Percentiles rank a stretch among this genome's conserved stretches.
phyloP scores from a whole-genome alignment of 1,140 invertebrate species.

The Drosophila murphyi region DNA sequence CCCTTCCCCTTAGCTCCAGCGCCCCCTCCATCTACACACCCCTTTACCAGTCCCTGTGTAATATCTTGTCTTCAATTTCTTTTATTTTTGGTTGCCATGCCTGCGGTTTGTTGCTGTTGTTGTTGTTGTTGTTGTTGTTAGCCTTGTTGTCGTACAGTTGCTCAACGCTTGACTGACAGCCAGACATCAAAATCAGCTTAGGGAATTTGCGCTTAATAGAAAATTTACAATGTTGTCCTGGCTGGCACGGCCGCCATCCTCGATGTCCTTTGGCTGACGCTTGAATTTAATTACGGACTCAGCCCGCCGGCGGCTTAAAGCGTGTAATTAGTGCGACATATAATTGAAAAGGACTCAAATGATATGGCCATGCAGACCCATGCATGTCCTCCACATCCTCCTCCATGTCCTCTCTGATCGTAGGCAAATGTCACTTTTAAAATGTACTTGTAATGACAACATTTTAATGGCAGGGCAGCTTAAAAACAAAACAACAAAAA shows the following conservation, averaged over 20 bases:
- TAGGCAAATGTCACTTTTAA: slow-evolving; percentile 37
- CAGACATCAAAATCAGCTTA: slow-evolving; percentile 72
- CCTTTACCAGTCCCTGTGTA: background rate
- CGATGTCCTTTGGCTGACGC: slow-evolving; percentile 38
- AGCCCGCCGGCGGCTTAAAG: slow-evolving; percentile 61
- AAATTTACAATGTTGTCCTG: slow-evolving; percentile 64
- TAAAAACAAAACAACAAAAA: slow-evolving; percentile 23
- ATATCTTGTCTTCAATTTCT: slow-evolving; percentile 1
- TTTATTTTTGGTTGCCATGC: slow-evolving; percentile 47
- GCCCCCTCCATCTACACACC: background rate
- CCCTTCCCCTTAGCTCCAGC: background rate
- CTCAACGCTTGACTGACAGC: slow-evolving; percentile 57
- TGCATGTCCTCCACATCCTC: slow-evolving; percentile 22
- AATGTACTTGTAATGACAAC: slow-evolving; percentile 16
- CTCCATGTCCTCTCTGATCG: slow-evolving; percentile 20
- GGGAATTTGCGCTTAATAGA: slow-evolving; percentile 69
- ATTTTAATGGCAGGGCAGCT: slow-evolving; percentile 32
- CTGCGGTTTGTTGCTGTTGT: slow-evolving; percentile 35
- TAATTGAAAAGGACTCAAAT: slow-evolving; percentile 71
- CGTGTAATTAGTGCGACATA: slow-evolving; percentile 71
- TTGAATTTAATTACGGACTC: slow-evolving; percentile 68
- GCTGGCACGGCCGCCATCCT: slow-evolving; percentile 5
- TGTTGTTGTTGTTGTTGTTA: slow-evolving; percentile 3
- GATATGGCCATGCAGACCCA: slow-evolving; percentile 38
- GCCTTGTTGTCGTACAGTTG: background rate